phyloP scores from a whole-genome alignment of 2,888 invertebrate genomes.

The Octodonta nipae region DNA sequence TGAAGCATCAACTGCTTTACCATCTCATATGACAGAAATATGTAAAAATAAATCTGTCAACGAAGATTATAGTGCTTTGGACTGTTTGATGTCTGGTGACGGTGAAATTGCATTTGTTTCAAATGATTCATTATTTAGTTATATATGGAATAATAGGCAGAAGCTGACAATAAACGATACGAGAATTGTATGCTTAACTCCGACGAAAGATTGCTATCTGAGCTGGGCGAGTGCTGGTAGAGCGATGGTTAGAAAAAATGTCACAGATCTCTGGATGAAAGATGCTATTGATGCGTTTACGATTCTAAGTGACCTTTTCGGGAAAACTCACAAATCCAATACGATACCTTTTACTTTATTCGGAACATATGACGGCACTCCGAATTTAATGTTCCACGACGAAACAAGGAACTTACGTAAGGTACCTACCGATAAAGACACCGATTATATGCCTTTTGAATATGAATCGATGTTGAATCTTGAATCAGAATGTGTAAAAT shows the following conservation, averaged over 20 bases:
- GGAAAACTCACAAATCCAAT: constrained; percentile 43
- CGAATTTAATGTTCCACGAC: constrained; percentile 54
- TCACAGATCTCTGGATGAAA: constrained; percentile 43
- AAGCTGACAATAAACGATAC: too few species aligned
- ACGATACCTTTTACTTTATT: constrained; percentile 56
- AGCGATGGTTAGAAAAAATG: constrained; percentile 47
- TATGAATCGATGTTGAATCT: too few species aligned
- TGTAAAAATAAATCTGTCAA: constrained; percentile 33
- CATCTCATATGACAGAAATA: constrained; percentile 14
- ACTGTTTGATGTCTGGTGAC: constrained; percentile 50
- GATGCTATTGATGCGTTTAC: constrained; percentile 59
- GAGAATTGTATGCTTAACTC: constrained; percentile 44
- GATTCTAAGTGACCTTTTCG: constrained; percentile 57
- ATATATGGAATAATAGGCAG: too few species aligned
- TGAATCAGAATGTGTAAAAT: too few species aligned
- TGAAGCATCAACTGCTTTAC: constrained; percentile 27
- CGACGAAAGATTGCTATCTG: too few species aligned
- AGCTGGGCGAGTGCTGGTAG: constrained; percentile 59
- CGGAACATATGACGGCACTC: constrained; percentile 50
- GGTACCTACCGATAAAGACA: constrained; percentile 24
- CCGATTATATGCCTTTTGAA: constrained; percentile 25
- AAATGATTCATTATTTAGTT: too few species aligned
- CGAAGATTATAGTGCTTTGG: constrained; percentile 53
- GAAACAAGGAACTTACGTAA: constrained; percentile 33
- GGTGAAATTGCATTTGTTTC: constrained; percentile 68